Base-by-base conservation (phyloP, 2,113 vertebrate species). In the Gulo gulo region DNA sequence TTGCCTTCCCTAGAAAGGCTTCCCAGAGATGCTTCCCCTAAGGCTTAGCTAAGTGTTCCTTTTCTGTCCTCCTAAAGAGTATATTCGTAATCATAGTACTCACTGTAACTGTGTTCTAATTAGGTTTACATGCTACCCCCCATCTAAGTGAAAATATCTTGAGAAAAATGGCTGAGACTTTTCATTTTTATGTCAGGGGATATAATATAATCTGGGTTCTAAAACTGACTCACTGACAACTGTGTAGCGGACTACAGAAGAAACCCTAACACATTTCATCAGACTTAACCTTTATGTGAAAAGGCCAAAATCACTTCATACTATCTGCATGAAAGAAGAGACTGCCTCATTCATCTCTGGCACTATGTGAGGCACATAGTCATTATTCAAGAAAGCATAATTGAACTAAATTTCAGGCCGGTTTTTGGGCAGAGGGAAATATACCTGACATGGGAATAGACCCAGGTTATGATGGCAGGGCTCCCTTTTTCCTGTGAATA, bases 221-320 rank as follows among this genome's bases (percentile, higher is more conserved):
- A 74, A 92, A 29, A 39, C 14, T 36, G 61, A 59, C 16, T 88
- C 65, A 3, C 50, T 45, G 45, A 79, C 14, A 82, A 84, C 52
- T 80, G 1, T 61, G 23, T 79, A 83, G 24, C 47, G 87, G 45
- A 29, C 18, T 76, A 93, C 7, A 84, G 47, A 94, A 20, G 65
- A 89, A 85, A 42, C 18, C 8, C 80, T 92, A 83, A 81, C 57
- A 92, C 14, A 83, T 94, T 45, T 95, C n/a, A 88, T 78, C 16
- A 87, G 36, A 87, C 55, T 90, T 90, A 55, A 63, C 69, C 83
- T 95, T 96, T 88, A 74, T 78, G 78, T n/a, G 50, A 85, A 84
- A 94, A 92, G 7, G 20, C 55, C 36, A 15, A 45, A 83, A 29
- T 90, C 16, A 42, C n/a, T 91, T 23, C 31, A 57, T 16, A 26